phyloP scores from a whole-genome alignment of 2,888 invertebrate species.

The Drosophila mimetica region DNA sequence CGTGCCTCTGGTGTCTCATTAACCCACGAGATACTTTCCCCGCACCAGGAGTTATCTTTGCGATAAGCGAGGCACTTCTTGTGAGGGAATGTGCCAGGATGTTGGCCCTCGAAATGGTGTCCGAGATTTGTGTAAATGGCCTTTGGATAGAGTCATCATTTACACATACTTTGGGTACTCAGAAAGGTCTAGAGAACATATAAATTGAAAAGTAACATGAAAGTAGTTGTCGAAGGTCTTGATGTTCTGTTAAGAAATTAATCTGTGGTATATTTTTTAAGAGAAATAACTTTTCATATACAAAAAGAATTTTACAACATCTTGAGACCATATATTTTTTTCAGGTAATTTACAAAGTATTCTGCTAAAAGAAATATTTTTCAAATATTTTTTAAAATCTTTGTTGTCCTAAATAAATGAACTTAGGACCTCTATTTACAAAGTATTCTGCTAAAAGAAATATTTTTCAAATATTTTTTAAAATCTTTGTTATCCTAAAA shows the following conservation, averaged over 20 bases:
- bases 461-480: too few relatives aligned
- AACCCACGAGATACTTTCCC: slow-evolving; percentile 23
- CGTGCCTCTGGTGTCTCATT: slow-evolving; percentile 28
- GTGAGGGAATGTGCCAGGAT: slow-evolving; percentile 15
- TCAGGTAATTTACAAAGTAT: too few relatives aligned
- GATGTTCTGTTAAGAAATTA: not conserved
- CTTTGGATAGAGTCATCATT: slow-evolving; percentile 10
- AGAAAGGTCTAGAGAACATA: not conserved
- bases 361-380: too few relatives aligned
- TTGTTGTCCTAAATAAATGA: too few relatives aligned
- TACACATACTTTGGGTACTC: not conserved
- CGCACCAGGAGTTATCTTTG: slow-evolving; percentile 17
- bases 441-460: too few relatives aligned
- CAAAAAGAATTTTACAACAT: too few relatives aligned
- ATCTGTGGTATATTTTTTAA: too few relatives aligned
- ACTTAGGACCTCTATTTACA: too few relatives aligned
- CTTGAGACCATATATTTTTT: too few relatives aligned
- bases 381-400: too few relatives aligned
- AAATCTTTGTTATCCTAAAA: too few relatives aligned
- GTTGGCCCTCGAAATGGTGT: slow-evolving; percentile 5
- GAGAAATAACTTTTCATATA: too few relatives aligned
- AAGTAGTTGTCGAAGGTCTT: not conserved
- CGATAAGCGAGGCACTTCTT: slow-evolving; percentile 23
- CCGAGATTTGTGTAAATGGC: slow-evolving; percentile 16
- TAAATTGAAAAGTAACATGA: not conserved